These are phyloP conservation scores for Phortica magna DNA, from an alignment of 2,888 invertebrate genomes.

Conservation along the genomic window DNA sequence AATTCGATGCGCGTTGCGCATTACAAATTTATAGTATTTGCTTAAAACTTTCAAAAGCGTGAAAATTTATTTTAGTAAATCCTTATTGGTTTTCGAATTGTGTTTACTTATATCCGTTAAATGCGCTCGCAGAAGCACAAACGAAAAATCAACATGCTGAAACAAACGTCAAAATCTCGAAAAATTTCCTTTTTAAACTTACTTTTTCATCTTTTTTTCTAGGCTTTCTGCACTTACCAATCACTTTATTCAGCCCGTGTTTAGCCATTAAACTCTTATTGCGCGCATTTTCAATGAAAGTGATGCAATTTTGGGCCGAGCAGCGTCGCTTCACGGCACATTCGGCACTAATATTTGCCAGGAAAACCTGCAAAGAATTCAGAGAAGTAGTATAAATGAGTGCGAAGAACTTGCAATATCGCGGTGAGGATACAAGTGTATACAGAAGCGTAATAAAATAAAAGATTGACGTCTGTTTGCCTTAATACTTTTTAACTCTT, in stretches of 20 bases:
- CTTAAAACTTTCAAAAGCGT: constrained; percentile 17
- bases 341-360: constrained; percentile 77
- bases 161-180: not conserved
- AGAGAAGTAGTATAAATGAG: not conserved
- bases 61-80: constrained; percentile 25
- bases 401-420: not conserved
- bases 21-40: constrained; percentile 29
- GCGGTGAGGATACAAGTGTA: not conserved
- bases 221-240: constrained; percentile 66
- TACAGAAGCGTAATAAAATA: not conserved
- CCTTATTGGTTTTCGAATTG: constrained; percentile 20
- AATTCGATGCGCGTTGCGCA: not conserved
- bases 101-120: constrained; percentile 13
- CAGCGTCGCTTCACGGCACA: constrained; percentile 90
- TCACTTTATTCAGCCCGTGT: constrained; percentile 74
- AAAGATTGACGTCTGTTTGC: constrained; percentile 5
- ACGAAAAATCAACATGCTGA: not conserved
- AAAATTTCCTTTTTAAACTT: not conserved
- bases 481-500: not conserved
- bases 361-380: constrained; percentile 68
- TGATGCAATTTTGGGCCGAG: constrained; percentile 88
- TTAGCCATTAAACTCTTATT: constrained; percentile 82
- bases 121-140: not conserved
- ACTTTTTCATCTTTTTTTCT: not conserved
- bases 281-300: constrained; percentile 87